Conservation (phyloP, 2,113 vertebrate genomes). For the Passerina amoena region DNA sequence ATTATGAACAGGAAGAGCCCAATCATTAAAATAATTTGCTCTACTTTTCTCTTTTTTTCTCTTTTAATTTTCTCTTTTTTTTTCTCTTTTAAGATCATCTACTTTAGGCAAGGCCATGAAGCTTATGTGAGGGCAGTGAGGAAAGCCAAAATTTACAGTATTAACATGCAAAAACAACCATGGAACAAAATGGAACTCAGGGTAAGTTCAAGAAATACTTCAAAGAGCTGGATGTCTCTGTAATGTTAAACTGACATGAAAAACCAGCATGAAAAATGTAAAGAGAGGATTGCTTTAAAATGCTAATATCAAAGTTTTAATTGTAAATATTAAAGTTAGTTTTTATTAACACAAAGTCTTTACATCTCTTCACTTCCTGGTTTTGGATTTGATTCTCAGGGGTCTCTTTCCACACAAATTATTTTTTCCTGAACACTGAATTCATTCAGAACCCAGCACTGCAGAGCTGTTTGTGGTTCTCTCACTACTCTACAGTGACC, state of each 20-base stretch:
- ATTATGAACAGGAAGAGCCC: background rate
- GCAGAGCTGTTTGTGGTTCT: background rate
- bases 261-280: background rate
- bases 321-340: background rate
- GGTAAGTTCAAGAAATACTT: slow-evolving; percentile 72
- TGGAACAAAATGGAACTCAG: slow-evolving; percentile 99
- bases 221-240: background rate
- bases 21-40: background rate
- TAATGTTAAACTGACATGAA: background rate
- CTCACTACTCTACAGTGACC: background rate
- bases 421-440: background rate
- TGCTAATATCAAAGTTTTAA: background rate
- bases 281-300: background rate
- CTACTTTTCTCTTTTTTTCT: background rate
- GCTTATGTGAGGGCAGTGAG: slow-evolving; percentile 95
- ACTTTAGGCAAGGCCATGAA: slow-evolving; percentile 97
- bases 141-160: slow-evolving; percentile 90
- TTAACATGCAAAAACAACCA: slow-evolving; percentile 96
- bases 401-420: background rate
- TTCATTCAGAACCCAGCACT: background rate
- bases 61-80: background rate
- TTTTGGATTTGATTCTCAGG: background rate
- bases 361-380: background rate
- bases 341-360: background rate
- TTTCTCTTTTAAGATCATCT: slow-evolving; percentile 83